Evolutionary conservation across 92 coral and sea anemone species (phyloP), one percentile per base, ranked within the genome.

Genomic region (Porites divaricata): DNA sequence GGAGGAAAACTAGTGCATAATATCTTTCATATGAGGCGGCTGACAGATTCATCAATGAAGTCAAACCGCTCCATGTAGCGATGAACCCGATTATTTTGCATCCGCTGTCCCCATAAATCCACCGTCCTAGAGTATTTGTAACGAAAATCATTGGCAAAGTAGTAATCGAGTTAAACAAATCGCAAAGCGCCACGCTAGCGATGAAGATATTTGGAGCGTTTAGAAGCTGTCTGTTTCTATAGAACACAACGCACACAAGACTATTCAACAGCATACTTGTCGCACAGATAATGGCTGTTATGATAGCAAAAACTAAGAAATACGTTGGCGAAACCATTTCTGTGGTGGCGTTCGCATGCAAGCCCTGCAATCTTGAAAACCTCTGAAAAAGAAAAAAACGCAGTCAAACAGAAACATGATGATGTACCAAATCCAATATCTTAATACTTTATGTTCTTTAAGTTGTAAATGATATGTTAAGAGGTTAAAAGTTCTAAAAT

Each of bases 161-260:
- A 2, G 76, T 41, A 45, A 84, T 54, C 4, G 66, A 84, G 83
- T 53, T 75, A 0, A 84, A 21, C 28, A 84, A 51, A 49, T 84
- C 88, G 45, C 88, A 28, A 15, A 84, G 57, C 8, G 88, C 76
- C 59, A 84, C 81, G 56, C 83, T 84, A 12, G 26, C 67, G 51
- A 84, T 84, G n/a, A 84, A 75, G 45, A 84, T 76, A 66, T 84
- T 64, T 11, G 88, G 76, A 41, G 83, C 74, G 57, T 74, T 76
- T 20, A 84, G 76, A 13, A 84, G 57, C 1, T 54, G 58, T 65
- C 35, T 75, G 67, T 65, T 66, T 56, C 57, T 84, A 57, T 49
- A 66, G 76, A 84, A 84, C 75, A 84, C 81, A 75, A 75, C 26
- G 10, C 88, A 84, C 5, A 84, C 76, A 9, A 84, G 81, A 24